Conservation (phyloP, 2,797 vertebrate genomes). For the Gambelia wislizenii region DNA sequence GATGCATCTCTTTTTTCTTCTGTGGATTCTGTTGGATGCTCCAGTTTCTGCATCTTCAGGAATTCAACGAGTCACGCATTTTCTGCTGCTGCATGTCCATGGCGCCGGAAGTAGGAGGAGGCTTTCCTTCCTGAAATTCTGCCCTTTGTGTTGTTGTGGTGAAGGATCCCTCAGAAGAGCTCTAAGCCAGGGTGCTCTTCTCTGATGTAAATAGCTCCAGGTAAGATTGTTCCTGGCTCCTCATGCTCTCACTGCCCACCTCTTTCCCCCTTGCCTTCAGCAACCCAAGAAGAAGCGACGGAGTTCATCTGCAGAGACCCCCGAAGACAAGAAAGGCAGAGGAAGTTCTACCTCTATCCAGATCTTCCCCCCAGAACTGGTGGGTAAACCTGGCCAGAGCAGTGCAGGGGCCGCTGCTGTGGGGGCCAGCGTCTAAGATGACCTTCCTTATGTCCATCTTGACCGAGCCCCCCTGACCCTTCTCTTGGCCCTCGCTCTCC, state of each 20-base stretch:
- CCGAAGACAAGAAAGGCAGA: constrained; percentile 54
- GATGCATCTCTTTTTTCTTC: too few species aligned
- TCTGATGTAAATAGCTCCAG: neutral
- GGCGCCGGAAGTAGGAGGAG: too few species aligned
- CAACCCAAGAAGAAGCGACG: constrained; percentile 66
- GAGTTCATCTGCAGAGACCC: constrained; percentile 62
- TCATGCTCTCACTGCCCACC: neutral
- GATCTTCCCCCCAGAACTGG: constrained; percentile 77
- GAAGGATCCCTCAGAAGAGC: too few species aligned
- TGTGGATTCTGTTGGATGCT: too few species aligned
- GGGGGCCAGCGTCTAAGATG: neutral
- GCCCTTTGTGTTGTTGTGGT: neutral
- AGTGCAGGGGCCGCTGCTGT: neutral
- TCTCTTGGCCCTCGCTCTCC: neutral
- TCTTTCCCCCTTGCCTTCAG: neutral
- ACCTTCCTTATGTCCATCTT: neutral
- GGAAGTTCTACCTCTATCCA: constrained; percentile 65
- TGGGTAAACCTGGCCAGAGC: constrained; percentile 44
- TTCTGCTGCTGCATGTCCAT: neutral
- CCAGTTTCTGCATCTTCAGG: too few species aligned
- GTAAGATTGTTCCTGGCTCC: constrained; percentile 17
- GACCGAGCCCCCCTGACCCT: too few species aligned
- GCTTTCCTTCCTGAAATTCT: neutral
- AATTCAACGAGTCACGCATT: neutral
- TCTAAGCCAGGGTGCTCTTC: neutral